Conservation (phyloP, 1,140 invertebrate species). For the Lepidurus packardi region DNA sequence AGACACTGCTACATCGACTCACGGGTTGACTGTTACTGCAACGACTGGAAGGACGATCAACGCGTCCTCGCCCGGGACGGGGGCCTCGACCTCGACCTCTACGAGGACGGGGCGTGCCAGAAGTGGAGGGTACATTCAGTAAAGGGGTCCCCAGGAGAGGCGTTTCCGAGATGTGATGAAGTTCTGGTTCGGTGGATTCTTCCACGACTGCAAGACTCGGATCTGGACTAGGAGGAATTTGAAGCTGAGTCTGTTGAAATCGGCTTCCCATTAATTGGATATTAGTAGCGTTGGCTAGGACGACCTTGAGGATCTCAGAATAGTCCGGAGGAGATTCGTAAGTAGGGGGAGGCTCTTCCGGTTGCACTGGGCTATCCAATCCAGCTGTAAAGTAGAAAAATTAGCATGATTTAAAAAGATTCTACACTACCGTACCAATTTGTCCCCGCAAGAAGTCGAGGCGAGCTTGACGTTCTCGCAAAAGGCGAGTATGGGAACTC, state of each 20-base stretch:
- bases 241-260: not conserved
- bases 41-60: not conserved
- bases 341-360: conserved; percentile 58
- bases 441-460: conserved; percentile 61
- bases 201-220: not conserved
- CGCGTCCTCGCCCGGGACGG: not conserved
- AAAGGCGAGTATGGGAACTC: conserved; percentile 55
- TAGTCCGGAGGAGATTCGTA: conserved; percentile 67
- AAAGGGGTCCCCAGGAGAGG: not conserved
- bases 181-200: not conserved
- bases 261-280: conserved; percentile 2
- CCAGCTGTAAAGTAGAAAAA: not conserved
- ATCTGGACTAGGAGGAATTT: conserved; percentile 23
- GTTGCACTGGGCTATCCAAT: conserved; percentile 40
- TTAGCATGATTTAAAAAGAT: conserved; percentile 2
- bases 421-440: conserved; percentile 49
- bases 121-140: not conserved
- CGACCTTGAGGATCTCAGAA: conserved; percentile 59
- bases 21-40: conserved; percentile 24
- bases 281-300: conserved; percentile 22
- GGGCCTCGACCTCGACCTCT: not conserved
- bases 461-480: conserved; percentile 58
- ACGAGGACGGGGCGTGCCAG: conserved; percentile 15
- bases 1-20: conserved; percentile 4
- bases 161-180: not conserved